Percentiles rank a stretch among this genome's conserved stretches.
Evolutionary conservation across 2,797 vertebrate genomes (phyloP).

Genomic region (Xyrichtys novacula): DNA sequence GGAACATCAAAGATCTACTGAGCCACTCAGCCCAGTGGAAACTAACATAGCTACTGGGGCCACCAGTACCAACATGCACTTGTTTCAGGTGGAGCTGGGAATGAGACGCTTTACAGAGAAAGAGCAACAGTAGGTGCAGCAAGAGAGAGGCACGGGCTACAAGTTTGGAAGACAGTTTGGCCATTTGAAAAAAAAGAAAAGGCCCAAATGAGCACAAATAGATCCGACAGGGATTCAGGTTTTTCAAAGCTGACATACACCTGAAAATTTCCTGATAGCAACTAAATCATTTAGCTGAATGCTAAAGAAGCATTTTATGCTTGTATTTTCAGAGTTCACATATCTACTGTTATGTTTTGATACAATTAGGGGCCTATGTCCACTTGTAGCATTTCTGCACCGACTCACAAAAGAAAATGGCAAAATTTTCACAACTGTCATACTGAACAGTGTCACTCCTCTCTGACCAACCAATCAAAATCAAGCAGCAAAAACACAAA

Average conservation of each 20-base stretch:
- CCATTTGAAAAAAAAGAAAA: conserved; percentile 23
- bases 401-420: no score
- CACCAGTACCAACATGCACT: conserved; percentile 90
- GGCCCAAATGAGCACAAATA: not conserved
- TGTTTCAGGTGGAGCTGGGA: conserved; percentile 59
- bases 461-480: no score
- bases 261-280: not conserved
- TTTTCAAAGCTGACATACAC: not conserved
- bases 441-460: no score
- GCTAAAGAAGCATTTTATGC: not conserved
- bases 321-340: not conserved
- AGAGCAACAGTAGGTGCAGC: conserved; percentile 3
- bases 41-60: conserved; percentile 87
- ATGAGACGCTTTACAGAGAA: conserved; percentile 27
- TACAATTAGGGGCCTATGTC: not conserved
- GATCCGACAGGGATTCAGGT: conserved; percentile 14
- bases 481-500: no score
- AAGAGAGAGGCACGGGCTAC: conserved; percentile 6
- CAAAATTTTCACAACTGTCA: no score
- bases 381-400: no score
- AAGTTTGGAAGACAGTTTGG: conserved; percentile 10
- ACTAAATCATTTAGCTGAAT: not conserved
- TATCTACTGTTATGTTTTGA: not conserved
- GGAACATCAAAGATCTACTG: conserved; percentile 90
- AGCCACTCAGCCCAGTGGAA: conserved; percentile 89